Evolutionary conservation across 2,113 vertebrate genomes (phyloP), one percentile per base, ranked within the genome.

Genomic region (Nerophis lumbriciformis): DNA sequence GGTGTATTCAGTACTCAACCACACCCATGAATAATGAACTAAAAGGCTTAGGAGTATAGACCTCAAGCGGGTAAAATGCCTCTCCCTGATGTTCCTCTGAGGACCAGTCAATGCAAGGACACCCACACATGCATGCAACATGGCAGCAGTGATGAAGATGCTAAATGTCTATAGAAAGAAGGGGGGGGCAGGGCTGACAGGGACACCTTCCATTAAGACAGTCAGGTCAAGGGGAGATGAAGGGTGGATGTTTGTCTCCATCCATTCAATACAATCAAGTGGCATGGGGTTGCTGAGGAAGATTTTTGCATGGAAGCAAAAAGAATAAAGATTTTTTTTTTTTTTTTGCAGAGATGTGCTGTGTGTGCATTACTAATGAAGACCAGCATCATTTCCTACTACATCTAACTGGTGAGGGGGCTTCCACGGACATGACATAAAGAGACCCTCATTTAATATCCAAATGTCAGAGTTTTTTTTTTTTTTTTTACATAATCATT

Each of bases 301-400:
- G 7, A 28, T 6, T 42, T 53, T 53, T 53, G 28, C 4, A 8
- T 28, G 14, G 6, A 15, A 37, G 28, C 13, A 8, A 28, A 28
- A 28, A 19, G 19, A 19, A 28, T 28, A 3, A 0, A 28, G 28
- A 28, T 2, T 28, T 28, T 28, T 28, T 28, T 28, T n/a, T 28
- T 28, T 28, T 54, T 53, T 54, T 37, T 37, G 35, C 28, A 15
- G 35, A 38, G 35, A 37, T 54, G 53, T 37, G 51, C 51, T 36
- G 37, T 12, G 37, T 39, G 37, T 56, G 54, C 39, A 44, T 44
- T 16, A 58, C 65, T 63, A 75, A 80, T 75, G 61, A 76, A 79
- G 71, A 78, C 51, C 68, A 37, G 69, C 75, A 71, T 35, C 68
- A 74, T 76, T 74, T 74, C 57, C 28, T 66, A 53, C 39, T 21